Evolutionary conservation across 1,140 invertebrate species (phyloP).

Genomic region (Sitobion miscanthi): DNA sequence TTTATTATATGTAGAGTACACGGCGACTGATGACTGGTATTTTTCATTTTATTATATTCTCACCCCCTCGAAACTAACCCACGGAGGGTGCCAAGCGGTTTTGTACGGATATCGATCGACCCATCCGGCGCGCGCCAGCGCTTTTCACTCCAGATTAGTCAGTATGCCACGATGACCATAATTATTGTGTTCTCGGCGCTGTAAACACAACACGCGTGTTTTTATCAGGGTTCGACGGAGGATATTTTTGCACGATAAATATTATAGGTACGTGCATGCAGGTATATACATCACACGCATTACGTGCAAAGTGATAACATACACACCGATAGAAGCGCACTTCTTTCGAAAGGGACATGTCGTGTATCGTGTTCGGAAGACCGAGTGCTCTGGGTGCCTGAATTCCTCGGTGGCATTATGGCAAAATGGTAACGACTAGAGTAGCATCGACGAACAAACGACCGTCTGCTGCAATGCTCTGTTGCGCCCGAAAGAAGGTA

Average conservation of each 20-base stretch:
- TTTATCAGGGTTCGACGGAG: conserved; percentile 41
- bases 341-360: not conserved
- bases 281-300: not conserved
- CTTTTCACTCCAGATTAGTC: conserved; percentile 31
- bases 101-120: conserved; percentile 37
- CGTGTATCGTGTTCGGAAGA: not conserved
- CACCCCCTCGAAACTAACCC: not conserved
- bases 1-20: not conserved
- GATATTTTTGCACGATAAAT: not conserved
- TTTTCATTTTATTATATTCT: conserved; percentile 13
- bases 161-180: conserved; percentile 54
- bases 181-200: conserved; percentile 32
- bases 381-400: not conserved
- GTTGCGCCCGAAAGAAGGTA: conserved; percentile 51
- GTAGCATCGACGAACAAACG: not conserved
- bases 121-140: conserved; percentile 41
- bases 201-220: conserved; percentile 48
- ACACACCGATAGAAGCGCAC: not conserved
- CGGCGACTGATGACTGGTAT: not conserved
- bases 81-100: conserved; percentile 38
- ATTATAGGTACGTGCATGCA: not conserved
- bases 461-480: conserved; percentile 33
- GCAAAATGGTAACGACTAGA: conserved; percentile 38
- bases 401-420: not conserved
- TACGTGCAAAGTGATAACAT: not conserved